Conservation (phyloP, 2,797 vertebrate genomes). For the Nyctalus aviator region DNA sequence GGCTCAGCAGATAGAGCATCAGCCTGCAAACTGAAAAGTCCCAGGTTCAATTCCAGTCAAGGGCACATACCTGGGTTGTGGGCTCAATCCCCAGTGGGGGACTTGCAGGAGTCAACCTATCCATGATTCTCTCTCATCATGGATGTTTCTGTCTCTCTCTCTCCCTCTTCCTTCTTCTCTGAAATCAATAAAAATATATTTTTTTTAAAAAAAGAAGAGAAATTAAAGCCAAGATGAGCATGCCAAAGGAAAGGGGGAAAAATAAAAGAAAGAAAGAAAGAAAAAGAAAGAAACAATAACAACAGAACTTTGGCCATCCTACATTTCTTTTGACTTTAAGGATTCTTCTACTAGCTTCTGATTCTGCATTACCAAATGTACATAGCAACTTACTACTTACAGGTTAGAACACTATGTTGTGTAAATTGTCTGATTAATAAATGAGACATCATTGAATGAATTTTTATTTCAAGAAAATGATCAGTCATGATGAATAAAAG, state of each 20-base stretch:
- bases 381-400: not conserved
- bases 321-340: not conserved
- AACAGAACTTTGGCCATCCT: not conserved
- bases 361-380: not conserved
- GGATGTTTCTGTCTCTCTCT: too few species aligned
- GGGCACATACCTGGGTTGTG: too few species aligned
- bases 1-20: too few species aligned
- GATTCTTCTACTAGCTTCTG: not conserved
- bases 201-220: not conserved
- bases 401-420: not conserved
- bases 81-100: too few species aligned
- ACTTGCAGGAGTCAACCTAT: too few species aligned
- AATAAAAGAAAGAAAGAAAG: not conserved
- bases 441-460: not conserved
- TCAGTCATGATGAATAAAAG: not conserved
- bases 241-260: not conserved
- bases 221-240: not conserved
- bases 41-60: too few species aligned
- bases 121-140: too few species aligned
- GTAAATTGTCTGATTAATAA: not conserved
- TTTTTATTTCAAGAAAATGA: not conserved
- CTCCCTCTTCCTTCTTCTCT: too few species aligned
- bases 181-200: too few species aligned
- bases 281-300: too few species aligned
- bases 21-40: too few species aligned